Conservation (phyloP, 2,113 vertebrate species). For the Ibidorhyncha struthersii region DNA sequence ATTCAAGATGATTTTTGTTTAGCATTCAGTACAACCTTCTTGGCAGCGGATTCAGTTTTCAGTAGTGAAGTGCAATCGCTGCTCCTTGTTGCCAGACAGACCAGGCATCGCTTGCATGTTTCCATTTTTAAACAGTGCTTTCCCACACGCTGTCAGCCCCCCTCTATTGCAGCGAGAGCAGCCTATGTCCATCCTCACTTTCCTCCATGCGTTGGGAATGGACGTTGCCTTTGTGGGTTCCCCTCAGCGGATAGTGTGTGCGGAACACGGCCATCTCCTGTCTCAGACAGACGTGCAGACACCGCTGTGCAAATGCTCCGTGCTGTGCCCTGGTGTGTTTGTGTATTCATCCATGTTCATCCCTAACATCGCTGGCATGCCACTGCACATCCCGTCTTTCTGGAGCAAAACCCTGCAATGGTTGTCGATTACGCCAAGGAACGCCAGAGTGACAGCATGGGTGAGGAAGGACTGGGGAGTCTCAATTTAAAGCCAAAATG, state of each 20-base stretch:
- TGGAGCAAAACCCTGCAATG: not conserved
- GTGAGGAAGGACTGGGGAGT: not conserved
- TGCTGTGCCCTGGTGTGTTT: not conserved
- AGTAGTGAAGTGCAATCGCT: not conserved
- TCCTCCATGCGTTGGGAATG: accelerated
- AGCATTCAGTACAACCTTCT: not conserved
- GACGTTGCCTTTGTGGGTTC: not conserved
- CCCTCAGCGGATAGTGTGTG: not conserved
- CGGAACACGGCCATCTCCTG: not conserved
- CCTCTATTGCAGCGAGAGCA: accelerated
- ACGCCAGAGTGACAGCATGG: not conserved
- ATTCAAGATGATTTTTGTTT: not conserved
- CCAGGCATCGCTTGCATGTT: not conserved
- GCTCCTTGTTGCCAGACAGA: not conserved
- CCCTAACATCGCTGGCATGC: not conserved
- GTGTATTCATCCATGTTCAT: constrained; percentile 15
- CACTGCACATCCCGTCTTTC: not conserved
- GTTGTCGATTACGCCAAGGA: not conserved
- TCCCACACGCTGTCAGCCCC: not conserved
- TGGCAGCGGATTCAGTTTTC: not conserved
- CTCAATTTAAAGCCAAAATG: not conserved
- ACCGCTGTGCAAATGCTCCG: not conserved
- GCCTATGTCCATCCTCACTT: not conserved
- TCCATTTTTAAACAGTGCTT: not conserved
- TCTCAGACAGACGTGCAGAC: not conserved